Conservation (phyloP, 1,140 invertebrate genomes). For the Pogonomyrmex californicus region DNA sequence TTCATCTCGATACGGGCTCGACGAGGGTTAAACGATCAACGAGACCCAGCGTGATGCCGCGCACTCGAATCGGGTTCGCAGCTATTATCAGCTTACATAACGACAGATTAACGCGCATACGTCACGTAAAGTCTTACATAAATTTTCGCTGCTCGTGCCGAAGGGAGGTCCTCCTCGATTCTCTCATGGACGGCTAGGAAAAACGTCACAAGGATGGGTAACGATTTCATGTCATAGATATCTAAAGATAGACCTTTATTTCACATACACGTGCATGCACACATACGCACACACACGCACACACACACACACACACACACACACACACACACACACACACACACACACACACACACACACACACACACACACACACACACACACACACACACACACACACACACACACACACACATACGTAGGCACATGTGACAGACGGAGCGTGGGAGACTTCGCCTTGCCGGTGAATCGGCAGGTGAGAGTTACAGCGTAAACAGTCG, state of each 20-base stretch:
- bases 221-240: background rate
- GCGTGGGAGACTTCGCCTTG: background rate
- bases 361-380: too few relatives aligned
- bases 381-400: too few relatives aligned
- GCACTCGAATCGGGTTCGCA: background rate
- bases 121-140: background rate
- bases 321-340: too few relatives aligned
- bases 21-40: background rate
- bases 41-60: background rate
- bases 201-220: too few relatives aligned
- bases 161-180: background rate
- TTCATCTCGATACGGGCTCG: background rate
- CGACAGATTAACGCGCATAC: conserved; percentile 14
- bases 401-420: too few relatives aligned
- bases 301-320: too few relatives aligned
- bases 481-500: background rate
- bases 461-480: background rate
- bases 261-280: too few relatives aligned
- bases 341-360: too few relatives aligned
- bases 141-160: background rate
- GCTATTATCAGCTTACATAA: conserved; percentile 50
- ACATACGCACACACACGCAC: too few relatives aligned
- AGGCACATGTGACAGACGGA: too few relatives aligned
- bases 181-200: too few relatives aligned
- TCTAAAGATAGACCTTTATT: conserved; percentile 3